Evolutionary conservation across 2,113 vertebrate species (phyloP), one percentile per base, ranked within the genome.

Genomic region (Psophia crepitans): DNA sequence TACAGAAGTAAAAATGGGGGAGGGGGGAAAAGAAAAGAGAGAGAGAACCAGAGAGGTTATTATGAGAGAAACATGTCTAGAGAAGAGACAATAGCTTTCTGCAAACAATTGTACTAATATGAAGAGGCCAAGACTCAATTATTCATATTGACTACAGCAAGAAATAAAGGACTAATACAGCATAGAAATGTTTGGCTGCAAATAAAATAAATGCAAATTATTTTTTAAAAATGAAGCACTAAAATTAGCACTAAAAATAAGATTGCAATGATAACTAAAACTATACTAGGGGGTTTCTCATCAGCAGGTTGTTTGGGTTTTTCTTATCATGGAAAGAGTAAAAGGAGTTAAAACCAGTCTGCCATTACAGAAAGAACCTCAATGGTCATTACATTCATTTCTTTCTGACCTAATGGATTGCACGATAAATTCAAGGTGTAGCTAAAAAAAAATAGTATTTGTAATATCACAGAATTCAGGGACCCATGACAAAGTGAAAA

Each of bases 1-100:
- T 53, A 58, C 2, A 69, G 35, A 63, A n/a, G n/a, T 78, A 33
- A 91, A 87, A 11, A 1, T 0, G 0, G 2, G 12, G 1, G 1
- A 49, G 10, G 27, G 5, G 12, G n/a, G 11, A 5, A 46, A 2
- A 35, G 4, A 14, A 60, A 4, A 46, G 2, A 35, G 3, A 60
- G 10, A 48, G 19, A 89, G 28, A 89, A 87, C 2, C 12, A 73
- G 32, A 66, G 6, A 89, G 2, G 11, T 82, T 93, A 71, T 57
- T 61, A 68, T 49, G 57, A 58, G 26, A 80, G 46, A 93, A 79
- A 54, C n/a, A 49, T 28, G 8, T 74, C 41, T 80, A 69, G 14
- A 57, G 17, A 68, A 87, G 32, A 82, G 18, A 75, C 19, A 68
- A 65, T 21, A 54, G 3, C 15, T 73, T 95, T 91, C 49, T 90